Conservation (phyloP, 2,888 invertebrate species). For the Pristionchus mayeri region DNA sequence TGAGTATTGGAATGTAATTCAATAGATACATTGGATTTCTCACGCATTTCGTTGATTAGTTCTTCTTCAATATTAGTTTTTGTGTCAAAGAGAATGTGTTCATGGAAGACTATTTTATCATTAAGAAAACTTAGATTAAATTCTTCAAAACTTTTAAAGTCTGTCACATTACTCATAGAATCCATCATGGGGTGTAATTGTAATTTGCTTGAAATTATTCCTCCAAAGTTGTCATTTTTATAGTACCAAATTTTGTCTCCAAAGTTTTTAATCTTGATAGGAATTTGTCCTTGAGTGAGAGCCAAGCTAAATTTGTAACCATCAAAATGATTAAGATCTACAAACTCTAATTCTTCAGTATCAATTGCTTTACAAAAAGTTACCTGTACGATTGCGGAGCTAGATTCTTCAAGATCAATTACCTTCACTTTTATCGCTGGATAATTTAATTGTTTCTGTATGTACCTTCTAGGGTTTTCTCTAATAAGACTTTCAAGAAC, state of each 20-base stretch:
- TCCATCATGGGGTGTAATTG: constrained; percentile 46
- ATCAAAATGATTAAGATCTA: constrained; percentile 59
- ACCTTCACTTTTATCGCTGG: constrained; percentile 49
- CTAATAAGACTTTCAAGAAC: constrained; percentile 47
- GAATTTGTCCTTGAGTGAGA: constrained; percentile 59
- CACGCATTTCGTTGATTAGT: constrained; percentile 54
- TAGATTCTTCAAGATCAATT: too few relatives aligned
- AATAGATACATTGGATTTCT: constrained; percentile 56
- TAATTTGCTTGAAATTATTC: constrained; percentile 54
- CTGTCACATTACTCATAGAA: constrained; percentile 53
- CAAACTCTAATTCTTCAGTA: constrained; percentile 55
- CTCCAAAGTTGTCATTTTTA: background rate
- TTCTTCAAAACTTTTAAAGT: constrained; percentile 42
- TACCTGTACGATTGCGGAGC: too few relatives aligned
- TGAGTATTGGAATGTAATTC: constrained; percentile 56
- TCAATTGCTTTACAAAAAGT: constrained; percentile 51
- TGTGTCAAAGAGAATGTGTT: constrained; percentile 54
- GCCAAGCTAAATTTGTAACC: constrained; percentile 54
- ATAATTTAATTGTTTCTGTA: constrained; percentile 53
- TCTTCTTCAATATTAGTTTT: constrained; percentile 57
- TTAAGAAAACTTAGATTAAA: constrained; percentile 52
- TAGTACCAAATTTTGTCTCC: constrained; percentile 57
- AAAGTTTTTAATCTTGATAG: constrained; percentile 54
- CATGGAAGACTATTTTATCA: constrained; percentile 58
- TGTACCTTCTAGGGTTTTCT: constrained; percentile 47